Evolutionary conservation across 2,797 vertebrate species (phyloP), one percentile per base, ranked within the genome.

Genomic region (Chromobotia macracanthus): DNA sequence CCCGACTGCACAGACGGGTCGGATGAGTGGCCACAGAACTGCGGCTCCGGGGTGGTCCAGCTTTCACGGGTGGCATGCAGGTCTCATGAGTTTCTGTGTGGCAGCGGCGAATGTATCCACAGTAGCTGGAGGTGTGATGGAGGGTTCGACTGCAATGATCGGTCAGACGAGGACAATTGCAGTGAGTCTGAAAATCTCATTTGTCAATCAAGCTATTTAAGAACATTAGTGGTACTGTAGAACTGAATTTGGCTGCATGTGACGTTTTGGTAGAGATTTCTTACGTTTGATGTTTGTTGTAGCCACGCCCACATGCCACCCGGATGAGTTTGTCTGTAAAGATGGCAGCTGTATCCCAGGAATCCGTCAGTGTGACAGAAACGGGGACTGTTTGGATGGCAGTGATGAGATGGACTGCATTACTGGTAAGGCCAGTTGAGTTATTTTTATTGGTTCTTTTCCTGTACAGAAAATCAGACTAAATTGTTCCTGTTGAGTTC

Each of bases 131-230:
- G 44, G 51, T 98, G 96, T 0, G 96, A 98, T 0, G 89, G 90
- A 0, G 50, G 21, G 5, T 0, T 3, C 0, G 96, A 98, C 84
- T 98, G 96, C 86, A 55, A 0, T 2, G 96, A 98, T 84, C 64
- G 9, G 3, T 97, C 96, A 0, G 96, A 98, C 0, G 96, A 98
- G 83, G 80, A 84, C 19, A 86, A 90, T 80, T 98, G 96, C 88
- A 92, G 96, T 98, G 83, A 87, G 94, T 85, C 0, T 3, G 4
- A n/a, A 41, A n/a, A 9, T 21, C 2, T 9, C 9, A 41, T 11
- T 35, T 19, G 31, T 41, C 1, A n/a, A n/a, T n/a, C n/a, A 19
- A 44, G 64, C 63, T 12, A 18, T 5, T 9, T 50, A 0, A 28
- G n/a, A 9, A 55, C 7, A 8, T 55, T 55, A 55, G 7, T 21